Conservation (phyloP, 2,797 vertebrate genomes). For the Notolabrus celidotus region DNA sequence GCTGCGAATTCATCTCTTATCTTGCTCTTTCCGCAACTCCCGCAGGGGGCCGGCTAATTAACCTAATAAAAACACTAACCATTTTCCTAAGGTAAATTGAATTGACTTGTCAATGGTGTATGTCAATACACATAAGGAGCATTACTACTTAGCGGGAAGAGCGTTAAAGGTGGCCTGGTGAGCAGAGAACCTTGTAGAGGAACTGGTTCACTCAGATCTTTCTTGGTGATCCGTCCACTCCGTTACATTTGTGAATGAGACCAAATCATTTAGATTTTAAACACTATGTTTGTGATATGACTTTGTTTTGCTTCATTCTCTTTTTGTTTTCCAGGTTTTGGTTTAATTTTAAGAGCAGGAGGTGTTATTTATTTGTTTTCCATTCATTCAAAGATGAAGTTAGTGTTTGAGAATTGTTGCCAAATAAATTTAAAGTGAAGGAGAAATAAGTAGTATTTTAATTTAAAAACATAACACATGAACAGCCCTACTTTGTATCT, state of each 20-base stretch:
- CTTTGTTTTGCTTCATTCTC: too few species aligned
- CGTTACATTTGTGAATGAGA: neutral
- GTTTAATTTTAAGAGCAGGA: too few species aligned
- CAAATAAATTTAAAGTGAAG: too few species aligned
- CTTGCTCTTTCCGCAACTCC: slow-evolving; percentile 89
- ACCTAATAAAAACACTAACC: slow-evolving; percentile 98
- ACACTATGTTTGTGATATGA: too few species aligned
- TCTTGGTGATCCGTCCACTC: neutral
- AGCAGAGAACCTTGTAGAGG: slow-evolving; percentile 19
- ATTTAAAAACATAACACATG: too few species aligned
- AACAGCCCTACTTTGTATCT: too few species aligned
- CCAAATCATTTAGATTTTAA: too few species aligned
- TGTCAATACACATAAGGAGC: slow-evolving; percentile 87
- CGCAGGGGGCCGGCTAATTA: slow-evolving; percentile 93
- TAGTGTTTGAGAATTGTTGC: too few species aligned
- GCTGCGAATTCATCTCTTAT: slow-evolving; percentile 82
- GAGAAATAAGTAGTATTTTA: too few species aligned
- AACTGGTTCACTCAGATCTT: slow-evolving; percentile 23
- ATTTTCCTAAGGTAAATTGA: slow-evolving; percentile 95
- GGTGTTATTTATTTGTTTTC: too few species aligned
- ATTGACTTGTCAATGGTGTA: slow-evolving; percentile 94
- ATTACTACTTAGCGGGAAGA: slow-evolving; percentile 75
- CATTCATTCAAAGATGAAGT: too few species aligned
- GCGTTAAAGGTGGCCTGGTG: slow-evolving; percentile 30
- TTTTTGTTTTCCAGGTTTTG: too few species aligned